Percentiles rank a stretch among this genome's conserved stretches.
phyloP scores from a whole-genome alignment of 2,113 vertebrate species.

The Oncorhynchus kisutch region DNA sequence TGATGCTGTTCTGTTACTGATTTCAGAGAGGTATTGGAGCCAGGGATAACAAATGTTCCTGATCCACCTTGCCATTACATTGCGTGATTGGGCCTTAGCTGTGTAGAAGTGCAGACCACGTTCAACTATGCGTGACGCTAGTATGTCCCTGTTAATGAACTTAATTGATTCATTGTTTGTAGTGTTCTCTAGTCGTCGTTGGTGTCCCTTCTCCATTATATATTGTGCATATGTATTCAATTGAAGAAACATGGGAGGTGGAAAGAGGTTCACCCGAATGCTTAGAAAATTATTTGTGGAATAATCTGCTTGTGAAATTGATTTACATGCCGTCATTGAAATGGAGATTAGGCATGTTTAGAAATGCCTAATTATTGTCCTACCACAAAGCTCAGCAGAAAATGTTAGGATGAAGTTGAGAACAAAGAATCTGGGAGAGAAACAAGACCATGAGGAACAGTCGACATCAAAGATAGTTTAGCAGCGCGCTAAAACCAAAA shows the following conservation, averaged over 20 bases:
- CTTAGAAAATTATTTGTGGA: constrained; percentile 10
- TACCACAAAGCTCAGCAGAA: constrained; percentile 34
- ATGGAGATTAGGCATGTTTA: constrained; percentile 42
- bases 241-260: constrained; percentile 33
- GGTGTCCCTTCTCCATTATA: constrained; percentile 37
- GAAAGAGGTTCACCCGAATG: constrained; percentile 16
- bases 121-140: constrained; percentile 18
- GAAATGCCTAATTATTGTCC: constrained; percentile 37
- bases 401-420: constrained; percentile 31
- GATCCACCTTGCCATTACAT: not conserved
- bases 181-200: constrained; percentile 15
- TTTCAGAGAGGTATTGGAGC: too few relatives aligned
- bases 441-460: constrained; percentile 28
- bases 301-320: constrained; percentile 27
- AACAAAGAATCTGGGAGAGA: constrained; percentile 29
- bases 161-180: constrained; percentile 34
- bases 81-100: not conserved
- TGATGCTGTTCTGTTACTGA: too few relatives aligned
- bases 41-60: not conserved
- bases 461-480: constrained; percentile 28
- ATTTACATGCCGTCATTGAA: constrained; percentile 30
- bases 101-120: not conserved
- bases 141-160: constrained; percentile 37
- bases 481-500: too few relatives aligned
- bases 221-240: constrained; percentile 36